Evolutionary conservation across 2,797 vertebrate genomes (phyloP), one percentile per base, ranked within the genome.

Genomic region (Thripadectes ignobilis): DNA sequence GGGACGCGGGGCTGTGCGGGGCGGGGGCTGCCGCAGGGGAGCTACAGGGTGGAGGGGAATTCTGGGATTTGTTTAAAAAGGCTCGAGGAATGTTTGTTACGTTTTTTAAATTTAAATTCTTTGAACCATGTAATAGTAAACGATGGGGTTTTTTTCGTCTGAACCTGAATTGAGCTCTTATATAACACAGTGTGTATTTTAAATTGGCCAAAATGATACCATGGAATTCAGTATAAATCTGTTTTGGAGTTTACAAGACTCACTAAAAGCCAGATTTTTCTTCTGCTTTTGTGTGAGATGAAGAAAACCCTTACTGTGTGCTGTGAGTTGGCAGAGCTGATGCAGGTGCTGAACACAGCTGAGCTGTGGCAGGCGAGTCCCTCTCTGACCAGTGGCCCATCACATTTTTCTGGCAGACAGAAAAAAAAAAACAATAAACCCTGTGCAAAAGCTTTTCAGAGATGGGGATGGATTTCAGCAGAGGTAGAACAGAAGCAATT

Each of bases 251-350:
- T 75, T 49, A 32, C 14, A 10, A 32, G 13, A 7, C 14, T 68
- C 20, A 1, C 20, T n/a, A 7, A 9, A 22, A 36, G 45, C 21
- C 16, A 0, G 16, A 46, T n/a, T 45, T 12, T 61, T 68, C 12
- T 24, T 7, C 29, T 34, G 8, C 9, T 12, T 38, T 20, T n/a
- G 7, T 38, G 27, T 10, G 32, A 81, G 20, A 10, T 10, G 30
- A 52, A 6, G 38, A 26, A 11, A 45, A 19, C 7, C 2, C 14
- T 17, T 26, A 5, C 7, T n/a, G 45, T 29, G 2, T 0, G 0
- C 27, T 4, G 0, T 2, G 6, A 10, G 12, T 34, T 71, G 38
- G 43, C 2, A 0, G n/a, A 49, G 34, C 46, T 38, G 66, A 26
- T 14, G 43, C 6, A 12, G 52, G 24, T 19, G 72, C 24, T 66